Percentiles rank a stretch among this genome's conserved stretches.
Conservation (phyloP, 2,113 vertebrate genomes). For the Dermatemys mawii region DNA sequence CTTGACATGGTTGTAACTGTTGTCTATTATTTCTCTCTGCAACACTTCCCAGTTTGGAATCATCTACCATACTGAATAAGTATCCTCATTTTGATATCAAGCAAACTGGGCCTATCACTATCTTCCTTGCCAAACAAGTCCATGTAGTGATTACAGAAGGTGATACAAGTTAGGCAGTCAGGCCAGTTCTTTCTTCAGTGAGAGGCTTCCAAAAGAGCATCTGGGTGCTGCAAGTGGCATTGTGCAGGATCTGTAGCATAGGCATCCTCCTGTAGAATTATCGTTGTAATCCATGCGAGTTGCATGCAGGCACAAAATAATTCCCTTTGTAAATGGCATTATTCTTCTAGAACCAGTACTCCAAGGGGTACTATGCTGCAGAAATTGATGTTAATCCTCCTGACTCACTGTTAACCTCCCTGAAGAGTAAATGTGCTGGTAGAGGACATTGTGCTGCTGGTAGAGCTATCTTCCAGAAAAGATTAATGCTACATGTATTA, state of each 20-base stretch:
- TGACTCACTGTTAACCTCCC: fast-evolving
- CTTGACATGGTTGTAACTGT: not conserved
- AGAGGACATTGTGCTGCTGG: fast-evolving
- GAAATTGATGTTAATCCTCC: not conserved
- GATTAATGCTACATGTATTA: fast-evolving
- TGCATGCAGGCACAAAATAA: not conserved
- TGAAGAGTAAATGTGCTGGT: not conserved
- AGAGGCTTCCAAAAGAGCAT: not conserved
- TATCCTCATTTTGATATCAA: no score
- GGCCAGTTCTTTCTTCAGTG: not conserved
- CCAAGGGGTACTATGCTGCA: constrained; percentile 33
- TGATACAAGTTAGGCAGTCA: fast-evolving
- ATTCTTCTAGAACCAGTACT: not conserved
- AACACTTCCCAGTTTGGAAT: constrained; percentile 50
- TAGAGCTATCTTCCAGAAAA: not conserved
- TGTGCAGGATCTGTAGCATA: not conserved
- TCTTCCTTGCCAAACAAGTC: not conserved
- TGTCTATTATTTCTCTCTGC: constrained; percentile 27
- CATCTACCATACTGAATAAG: not conserved
- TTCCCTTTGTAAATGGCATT: fast-evolving
- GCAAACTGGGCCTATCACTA: not conserved
- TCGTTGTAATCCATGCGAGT: not conserved
- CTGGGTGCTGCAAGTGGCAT: fast-evolving
- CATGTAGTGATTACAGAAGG: fast-evolving
- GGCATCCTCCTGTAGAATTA: fast-evolving